Evolutionary conservation across 2,888 invertebrate species (phyloP), one percentile per base, ranked within the genome.

Genomic region (Corbicula japonica): DNA sequence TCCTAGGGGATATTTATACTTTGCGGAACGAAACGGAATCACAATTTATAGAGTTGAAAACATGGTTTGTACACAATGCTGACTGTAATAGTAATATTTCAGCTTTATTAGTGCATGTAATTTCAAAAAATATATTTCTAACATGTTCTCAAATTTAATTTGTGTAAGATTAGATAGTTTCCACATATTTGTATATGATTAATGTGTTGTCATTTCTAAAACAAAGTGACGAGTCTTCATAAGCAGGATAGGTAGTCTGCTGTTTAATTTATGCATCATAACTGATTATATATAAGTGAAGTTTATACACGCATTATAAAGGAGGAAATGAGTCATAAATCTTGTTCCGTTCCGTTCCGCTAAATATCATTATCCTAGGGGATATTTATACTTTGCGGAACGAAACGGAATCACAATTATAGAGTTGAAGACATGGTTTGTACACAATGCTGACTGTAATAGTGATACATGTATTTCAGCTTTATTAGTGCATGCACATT

Each of bases 151-250:
- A 41, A 41, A 41, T 41, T 41, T 41, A 41, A 41, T 41, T 41
- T 41, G 41, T 41, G 10, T 41, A 41, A 10, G 41, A 41, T 41
- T 58, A 58, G 30, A 58, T 32, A 58, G 58, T 58, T 58, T 58
- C 58, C 38, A 61, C 61, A 38, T 61, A 23, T 61, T 41, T 61
- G 61, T 61, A 61, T 61, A 18, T 61, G 61, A 61, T 61, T 61
- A 21, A 61, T 61, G 38, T 58, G 58, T 58, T 58, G 58, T 58
- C 35, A 58, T 58, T 58, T 58, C 58, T 21, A 12, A 54, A 34
- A 32, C 58, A 26, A 54, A 54, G 54, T 54, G 54, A 54, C 54
- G 54, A 54, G 54, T 54, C 54, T 54, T 54, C 54, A 54, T 54
- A 18, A 56, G 5, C 56, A 56, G 32, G 56, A 56, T 56, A 56